Base-by-base conservation (phyloP, 2,888 invertebrate genomes). In the Cryptus armator region DNA sequence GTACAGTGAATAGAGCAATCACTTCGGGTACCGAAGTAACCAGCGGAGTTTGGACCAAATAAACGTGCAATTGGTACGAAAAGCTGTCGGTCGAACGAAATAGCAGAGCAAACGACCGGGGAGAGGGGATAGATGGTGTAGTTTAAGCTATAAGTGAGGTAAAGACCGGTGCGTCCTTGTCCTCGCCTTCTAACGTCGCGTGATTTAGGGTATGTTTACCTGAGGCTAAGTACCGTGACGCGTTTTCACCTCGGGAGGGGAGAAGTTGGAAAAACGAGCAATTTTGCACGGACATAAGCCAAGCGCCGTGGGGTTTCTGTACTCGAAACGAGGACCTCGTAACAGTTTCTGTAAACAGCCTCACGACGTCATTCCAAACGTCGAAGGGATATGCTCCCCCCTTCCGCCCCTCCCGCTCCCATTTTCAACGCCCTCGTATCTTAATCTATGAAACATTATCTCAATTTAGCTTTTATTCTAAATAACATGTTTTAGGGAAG, bases 161-260 rank as follows among this genome's bases (percentile, higher is more conserved):
- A 81, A 82, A 74, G 70, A 71, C 75, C 48, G 74, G 75, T 66
- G 37, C 51, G 67, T 74, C 85, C 75, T 79, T 87, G 66, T 68
- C 66, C 72, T 78, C 43, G 24, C 56, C 53, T 56, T 82, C 59
- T 70, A 71, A 70, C 44, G 19, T 5, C 48, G 53, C 79, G 59
- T 90, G 91, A 91, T 91, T 91, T 91, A 91, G 89, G 90, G 89
- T 90, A 89, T 90, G 90, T 90, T 91, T 91, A 91, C 91, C 91
- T 91, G 91, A 86, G 89, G 83, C 87, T 91, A 89, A 90, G 89
- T 90, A 92, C 89, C 90, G 88, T 90, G 90, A 91, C 91, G 88
- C 87, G 89, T 87, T 89, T 87, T 87, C 87, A 88, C 87, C 74
- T n/a, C 70, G 80, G 74, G 81, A 53, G 70, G 48, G 66, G 81